Conservation (phyloP, 2,113 vertebrate species). For the Rhizomys pruinosus region DNA sequence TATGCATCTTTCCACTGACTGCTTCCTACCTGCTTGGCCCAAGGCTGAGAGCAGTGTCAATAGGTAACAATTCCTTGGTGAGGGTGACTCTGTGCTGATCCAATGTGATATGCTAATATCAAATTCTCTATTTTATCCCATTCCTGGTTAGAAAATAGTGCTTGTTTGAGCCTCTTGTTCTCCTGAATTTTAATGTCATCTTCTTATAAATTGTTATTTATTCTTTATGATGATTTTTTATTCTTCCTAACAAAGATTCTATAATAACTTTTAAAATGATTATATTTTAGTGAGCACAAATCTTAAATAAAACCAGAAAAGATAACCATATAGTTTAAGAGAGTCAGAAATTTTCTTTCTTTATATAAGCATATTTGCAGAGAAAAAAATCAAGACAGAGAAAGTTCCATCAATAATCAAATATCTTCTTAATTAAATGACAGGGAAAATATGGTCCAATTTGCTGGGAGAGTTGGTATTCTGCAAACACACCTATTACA, state of each 20-base stretch:
- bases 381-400: not conserved
- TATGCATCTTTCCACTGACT: not conserved
- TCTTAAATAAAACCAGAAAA: not conserved
- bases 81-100: not conserved
- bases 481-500: not conserved
- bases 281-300: not conserved
- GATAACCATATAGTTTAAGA: not conserved
- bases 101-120: not conserved
- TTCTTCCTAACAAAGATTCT: constrained; percentile 1
- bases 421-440: constrained; percentile 15
- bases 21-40: not conserved
- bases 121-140: not conserved
- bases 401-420: not conserved
- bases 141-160: not conserved
- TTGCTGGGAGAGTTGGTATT: not conserved
- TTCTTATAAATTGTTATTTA: not conserved
- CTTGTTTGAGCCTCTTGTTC: not conserved
- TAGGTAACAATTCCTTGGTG: not conserved
- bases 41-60: not conserved
- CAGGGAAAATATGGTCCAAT: not conserved
- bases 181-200: not conserved
- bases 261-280: too few relatives aligned
- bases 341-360: not conserved
- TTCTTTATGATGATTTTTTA: not conserved
- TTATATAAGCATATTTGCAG: not conserved